Evolutionary conservation across 2,888 invertebrate species (phyloP).

Genomic region (Furcula furcula): DNA sequence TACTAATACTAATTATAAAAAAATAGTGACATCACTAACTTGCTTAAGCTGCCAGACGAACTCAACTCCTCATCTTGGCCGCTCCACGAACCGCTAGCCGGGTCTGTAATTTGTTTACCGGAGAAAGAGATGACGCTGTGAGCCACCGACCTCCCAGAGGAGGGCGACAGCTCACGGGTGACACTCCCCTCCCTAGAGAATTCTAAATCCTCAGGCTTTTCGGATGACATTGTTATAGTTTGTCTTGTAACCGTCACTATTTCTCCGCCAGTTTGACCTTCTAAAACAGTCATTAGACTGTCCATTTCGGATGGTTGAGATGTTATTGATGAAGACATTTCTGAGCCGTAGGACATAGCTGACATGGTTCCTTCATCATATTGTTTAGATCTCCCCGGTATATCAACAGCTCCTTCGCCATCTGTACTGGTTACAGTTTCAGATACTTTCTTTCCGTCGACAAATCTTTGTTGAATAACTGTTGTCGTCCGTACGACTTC

Average conservation of each 20-base stretch:
- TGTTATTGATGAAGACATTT: constrained; percentile 76
- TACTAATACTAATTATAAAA: too few relatives aligned
- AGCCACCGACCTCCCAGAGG: constrained; percentile 75
- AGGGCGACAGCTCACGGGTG: constrained; percentile 75
- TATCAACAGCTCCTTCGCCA: constrained; percentile 71
- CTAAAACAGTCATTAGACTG: constrained; percentile 74
- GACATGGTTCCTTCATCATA: constrained; percentile 68
- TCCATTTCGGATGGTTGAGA: constrained; percentile 78
- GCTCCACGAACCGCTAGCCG: constrained; percentile 79
- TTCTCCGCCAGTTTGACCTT: constrained; percentile 69
- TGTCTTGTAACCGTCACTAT: constrained; percentile 67
- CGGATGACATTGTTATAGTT: constrained; percentile 54
- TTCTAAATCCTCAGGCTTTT: constrained; percentile 70
- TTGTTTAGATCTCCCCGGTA: constrained; percentile 57
- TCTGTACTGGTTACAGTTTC: constrained; percentile 67
- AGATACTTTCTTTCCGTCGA: constrained; percentile 74
- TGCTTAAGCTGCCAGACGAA: constrained; percentile 77
- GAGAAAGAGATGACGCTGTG: constrained; percentile 70
- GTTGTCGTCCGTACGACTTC: constrained; percentile 73
- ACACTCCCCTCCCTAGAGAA: constrained; percentile 66
- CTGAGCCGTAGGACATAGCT: constrained; percentile 70
- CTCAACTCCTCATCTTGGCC: constrained; percentile 78
- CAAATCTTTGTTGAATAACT: constrained; percentile 70
- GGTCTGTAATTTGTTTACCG: constrained; percentile 81
- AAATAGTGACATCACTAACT: too few relatives aligned